phyloP scores from a whole-genome alignment of 1,140 invertebrate genomes.

The Armadillidium nasatum region DNA sequence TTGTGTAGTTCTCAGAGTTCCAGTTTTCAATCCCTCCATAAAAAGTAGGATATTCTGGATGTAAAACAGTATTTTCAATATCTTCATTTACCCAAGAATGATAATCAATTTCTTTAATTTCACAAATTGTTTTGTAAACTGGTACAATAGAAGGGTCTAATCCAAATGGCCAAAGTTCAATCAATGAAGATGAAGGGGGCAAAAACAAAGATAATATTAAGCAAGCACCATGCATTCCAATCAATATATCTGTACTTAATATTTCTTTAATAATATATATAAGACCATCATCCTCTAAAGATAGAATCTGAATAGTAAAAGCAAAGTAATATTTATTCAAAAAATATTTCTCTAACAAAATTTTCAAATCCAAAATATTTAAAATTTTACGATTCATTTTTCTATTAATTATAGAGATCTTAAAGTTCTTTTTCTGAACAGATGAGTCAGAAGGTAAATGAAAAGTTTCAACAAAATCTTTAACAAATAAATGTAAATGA shows the following conservation, averaged over 20 bases:
- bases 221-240: not conserved
- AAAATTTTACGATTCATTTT: not conserved
- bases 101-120: not conserved
- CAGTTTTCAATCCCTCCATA: slow-evolving; percentile 4
- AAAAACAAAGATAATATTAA: not conserved
- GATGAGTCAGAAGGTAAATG: not conserved
- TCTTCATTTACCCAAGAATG: not conserved
- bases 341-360: not conserved
- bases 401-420: not conserved
- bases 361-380: not conserved
- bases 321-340: not conserved
- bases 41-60: not conserved
- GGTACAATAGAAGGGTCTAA: not conserved
- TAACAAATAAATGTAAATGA: not conserved
- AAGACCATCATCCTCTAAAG: not conserved
- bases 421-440: not conserved
- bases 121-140: not conserved
- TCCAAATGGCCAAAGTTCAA: not conserved
- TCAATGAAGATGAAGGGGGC: not conserved
- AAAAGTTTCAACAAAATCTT: not conserved
- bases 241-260: not conserved
- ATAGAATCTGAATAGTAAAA: not conserved
- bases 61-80: not conserved
- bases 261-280: not conserved
- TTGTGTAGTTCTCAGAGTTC: not conserved